Evolutionary conservation across 2,113 vertebrate species (phyloP), one percentile per base, ranked within the genome.

Genomic region (Phoenicopterus ruber): DNA sequence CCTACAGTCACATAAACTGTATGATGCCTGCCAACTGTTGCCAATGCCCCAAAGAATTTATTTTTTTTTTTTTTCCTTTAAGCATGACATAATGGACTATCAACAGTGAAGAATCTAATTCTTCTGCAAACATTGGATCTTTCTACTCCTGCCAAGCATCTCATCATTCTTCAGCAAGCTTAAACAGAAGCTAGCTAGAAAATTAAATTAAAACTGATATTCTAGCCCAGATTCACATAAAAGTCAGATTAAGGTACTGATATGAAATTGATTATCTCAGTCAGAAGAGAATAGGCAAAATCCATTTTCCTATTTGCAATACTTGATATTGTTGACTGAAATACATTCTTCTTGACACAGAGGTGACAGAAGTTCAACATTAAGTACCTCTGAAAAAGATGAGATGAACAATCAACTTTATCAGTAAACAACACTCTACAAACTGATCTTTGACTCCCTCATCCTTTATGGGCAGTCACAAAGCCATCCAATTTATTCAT

Each of bases 201-300:
- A 94, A 88, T 47, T 26, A 74, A 82, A 84, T 63, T 50, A 69
- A 28, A 70, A 18, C 28, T 62, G 19, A 40, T 80, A 76, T 52
- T 70, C 54, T 46, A 80, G 13, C 7, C 19, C 19, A 46, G 78
- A 46, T 58, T 86, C 31, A 81, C 83, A 54, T 32, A 77, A 78
- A 93, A 88, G n/a, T 24, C 22, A 50, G 38, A 67, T 63, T 65
- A 47, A 82, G 34, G 18, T 69, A 76, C 11, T 36, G 18, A 28
- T 38, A 82, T 0, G 1, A 82, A 80, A 91, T 0, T 6, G 2
- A 57, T 74, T 58, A 62, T 74, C 42, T 58, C 5, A 1, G 21
- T 46, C 65, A 72, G 36, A 15, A 73, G 8, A 66, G 4, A 79
- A 93, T 17, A n/a, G 9, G 18, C 17, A 77, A 92, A 69, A 83